Conservation (phyloP, 2,888 invertebrate genomes). For the Aplocera efformata region DNA sequence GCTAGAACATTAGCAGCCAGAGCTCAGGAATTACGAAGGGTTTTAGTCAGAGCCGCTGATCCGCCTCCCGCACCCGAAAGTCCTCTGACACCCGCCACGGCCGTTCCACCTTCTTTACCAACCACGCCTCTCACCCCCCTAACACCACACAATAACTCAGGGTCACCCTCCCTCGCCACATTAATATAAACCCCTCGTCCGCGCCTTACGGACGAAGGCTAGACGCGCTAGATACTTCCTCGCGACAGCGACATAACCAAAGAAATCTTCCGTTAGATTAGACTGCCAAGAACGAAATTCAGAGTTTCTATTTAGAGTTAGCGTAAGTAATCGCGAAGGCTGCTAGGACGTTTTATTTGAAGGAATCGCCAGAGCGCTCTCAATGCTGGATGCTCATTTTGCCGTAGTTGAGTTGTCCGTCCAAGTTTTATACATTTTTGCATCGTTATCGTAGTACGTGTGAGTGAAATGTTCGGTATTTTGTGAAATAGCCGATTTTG, state of each 20-base stretch:
- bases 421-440: conserved; percentile 76
- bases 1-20: conserved; percentile 92
- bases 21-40: conserved; percentile 89
- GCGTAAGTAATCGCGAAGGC: conserved; percentile 52
- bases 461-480: conserved; percentile 33
- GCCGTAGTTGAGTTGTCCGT: conserved; percentile 78
- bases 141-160: conserved; percentile 51
- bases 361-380: conserved; percentile 41
- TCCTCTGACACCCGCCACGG: conserved; percentile 53
- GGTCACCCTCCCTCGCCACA: conserved; percentile 53
- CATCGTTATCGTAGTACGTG: conserved; percentile 50
- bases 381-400: conserved; percentile 75
- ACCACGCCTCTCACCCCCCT: conserved; percentile 61
- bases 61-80: conserved; percentile 51
- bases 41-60: conserved; percentile 85
- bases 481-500: conserved; percentile 22
- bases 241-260: conserved; percentile 50
- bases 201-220: conserved; percentile 28
- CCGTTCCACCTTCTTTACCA: conserved; percentile 56
- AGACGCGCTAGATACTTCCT: conserved; percentile 41
- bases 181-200: conserved; percentile 48
- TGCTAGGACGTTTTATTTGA: conserved; percentile 55
- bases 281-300: conserved; percentile 52
- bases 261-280: conserved; percentile 54
- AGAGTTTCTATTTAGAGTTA: conserved; percentile 64